Base-by-base conservation (phyloP, 2,113 vertebrate species). In the Rynchops niger region DNA sequence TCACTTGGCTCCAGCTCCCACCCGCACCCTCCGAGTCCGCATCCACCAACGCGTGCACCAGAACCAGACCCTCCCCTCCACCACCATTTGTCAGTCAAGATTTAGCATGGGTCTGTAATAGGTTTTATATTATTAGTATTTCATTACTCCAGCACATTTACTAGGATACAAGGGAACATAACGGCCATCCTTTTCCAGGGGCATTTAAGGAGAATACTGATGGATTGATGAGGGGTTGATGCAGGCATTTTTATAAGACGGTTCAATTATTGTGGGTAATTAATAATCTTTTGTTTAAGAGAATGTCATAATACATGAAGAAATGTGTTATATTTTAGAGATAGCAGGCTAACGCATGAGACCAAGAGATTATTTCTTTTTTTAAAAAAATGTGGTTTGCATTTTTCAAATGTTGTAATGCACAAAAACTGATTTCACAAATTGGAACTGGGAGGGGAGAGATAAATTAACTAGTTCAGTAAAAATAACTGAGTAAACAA, bases 281-380 rank as follows among this genome's bases (percentile, higher is more conserved):
- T 95, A 95, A 94, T 95, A 95, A 95, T 93, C 58, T 95, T 95
- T 88, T 95, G 73, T 84, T 78, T 80, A 85, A 87, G 32, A 59
- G 38, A 93, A 83, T 82, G 72, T 43, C 86, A 30, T 43, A 86
- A 63, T 32, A 71, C 29, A 66, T 34, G 25, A 88, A 72, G 22
- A 85, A 77, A 77, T 36, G 3, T 82, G 69, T 83, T 65, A 8
- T 79, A n/a, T 58, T 59, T 73, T 23, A 29, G 34, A 47, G 52
- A 72, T 7, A 47, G 36, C 29, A 78, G 43, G n/a, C 66, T 65
- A 82, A 72, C 0, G 1, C 29, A 40, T 4, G 17, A 88, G 53
- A 80, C 73, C 27, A 49, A 81, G 45, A 85, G 25, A 62, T 27
- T n/a, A 56, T 42, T 80, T 52, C 5, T 77, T 58, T 90, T 42